Conservation (phyloP, 2,113 vertebrate genomes). For the Sigmodon hispidus region DNA sequence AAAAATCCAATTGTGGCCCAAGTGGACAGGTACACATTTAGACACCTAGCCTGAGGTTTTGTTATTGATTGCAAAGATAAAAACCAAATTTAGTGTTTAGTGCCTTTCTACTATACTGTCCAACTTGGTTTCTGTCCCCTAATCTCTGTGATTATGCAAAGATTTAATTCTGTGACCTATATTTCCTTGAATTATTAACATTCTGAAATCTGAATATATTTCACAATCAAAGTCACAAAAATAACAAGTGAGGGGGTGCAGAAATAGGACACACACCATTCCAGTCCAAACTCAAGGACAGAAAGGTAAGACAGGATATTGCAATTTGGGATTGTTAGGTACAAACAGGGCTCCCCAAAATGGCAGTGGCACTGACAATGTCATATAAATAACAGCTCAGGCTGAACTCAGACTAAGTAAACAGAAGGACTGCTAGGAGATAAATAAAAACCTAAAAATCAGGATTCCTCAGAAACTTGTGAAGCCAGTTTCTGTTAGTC, state of each 20-base stretch:
- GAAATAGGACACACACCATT: not conserved
- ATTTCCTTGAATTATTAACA: not conserved
- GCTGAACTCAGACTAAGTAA: not conserved
- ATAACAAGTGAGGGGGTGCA: not conserved
- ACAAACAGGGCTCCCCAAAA: not conserved
- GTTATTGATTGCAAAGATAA: not conserved
- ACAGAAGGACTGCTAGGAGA: not conserved
- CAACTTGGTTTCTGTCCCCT: not conserved
- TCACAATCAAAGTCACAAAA: constrained; percentile 27
- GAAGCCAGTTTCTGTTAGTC: not conserved
- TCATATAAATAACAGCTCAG: not conserved
- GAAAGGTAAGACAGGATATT: not conserved
- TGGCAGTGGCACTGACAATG: not conserved
- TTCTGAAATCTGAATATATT: constrained; percentile 7
- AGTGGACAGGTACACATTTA: not conserved
- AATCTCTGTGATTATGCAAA: not conserved
- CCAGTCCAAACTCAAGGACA: not conserved
- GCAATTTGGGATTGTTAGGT: not conserved
- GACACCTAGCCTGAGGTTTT: not conserved
- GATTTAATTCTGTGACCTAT: not conserved
- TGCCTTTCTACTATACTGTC: not conserved
- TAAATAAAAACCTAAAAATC: not conserved
- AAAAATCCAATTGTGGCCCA: not conserved
- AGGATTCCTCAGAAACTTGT: not conserved
- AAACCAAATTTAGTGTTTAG: not conserved